Percentiles rank a stretch among this genome's conserved stretches.
Conservation (phyloP, 2,797 vertebrate genomes). For the Ciconia nigra region DNA sequence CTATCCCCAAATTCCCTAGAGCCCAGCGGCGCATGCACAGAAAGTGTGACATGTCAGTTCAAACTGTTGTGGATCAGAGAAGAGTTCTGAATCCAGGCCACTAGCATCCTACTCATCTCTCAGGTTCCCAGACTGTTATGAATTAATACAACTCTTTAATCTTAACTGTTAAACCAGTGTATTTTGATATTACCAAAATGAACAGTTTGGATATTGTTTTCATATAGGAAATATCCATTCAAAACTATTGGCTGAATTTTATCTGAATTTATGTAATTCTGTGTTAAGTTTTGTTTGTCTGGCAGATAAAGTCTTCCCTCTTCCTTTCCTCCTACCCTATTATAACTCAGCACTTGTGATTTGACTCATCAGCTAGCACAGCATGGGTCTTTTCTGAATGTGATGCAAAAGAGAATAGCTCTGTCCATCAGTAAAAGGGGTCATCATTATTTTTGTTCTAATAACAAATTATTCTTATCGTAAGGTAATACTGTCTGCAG, state of each 20-base stretch:
- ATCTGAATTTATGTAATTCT: background rate
- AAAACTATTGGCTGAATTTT: background rate
- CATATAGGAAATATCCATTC: background rate
- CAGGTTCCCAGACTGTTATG: background rate
- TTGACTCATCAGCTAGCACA: slow-evolving; percentile 14
- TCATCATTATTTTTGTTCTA: background rate
- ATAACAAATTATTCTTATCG: background rate
- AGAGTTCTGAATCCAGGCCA: background rate
- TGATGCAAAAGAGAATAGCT: background rate
- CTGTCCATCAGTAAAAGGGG: background rate
- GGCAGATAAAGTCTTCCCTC: background rate
- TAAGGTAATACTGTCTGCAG: background rate
- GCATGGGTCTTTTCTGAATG: background rate
- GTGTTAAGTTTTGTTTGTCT: background rate
- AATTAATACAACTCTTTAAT: background rate
- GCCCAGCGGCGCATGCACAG: background rate
- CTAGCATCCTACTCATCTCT: background rate
- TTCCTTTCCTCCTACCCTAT: background rate
- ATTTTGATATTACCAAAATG: background rate
- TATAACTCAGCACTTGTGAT: background rate
- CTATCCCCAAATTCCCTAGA: background rate
- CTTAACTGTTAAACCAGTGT: background rate
- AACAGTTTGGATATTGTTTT: background rate
- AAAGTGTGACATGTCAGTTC: background rate
- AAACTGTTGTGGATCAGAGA: background rate